A percentile compares a stretch with the other conserved stretches of the same genome.
Conservation (phyloP, 2,113 vertebrate genomes). For the Esox niger region DNA sequence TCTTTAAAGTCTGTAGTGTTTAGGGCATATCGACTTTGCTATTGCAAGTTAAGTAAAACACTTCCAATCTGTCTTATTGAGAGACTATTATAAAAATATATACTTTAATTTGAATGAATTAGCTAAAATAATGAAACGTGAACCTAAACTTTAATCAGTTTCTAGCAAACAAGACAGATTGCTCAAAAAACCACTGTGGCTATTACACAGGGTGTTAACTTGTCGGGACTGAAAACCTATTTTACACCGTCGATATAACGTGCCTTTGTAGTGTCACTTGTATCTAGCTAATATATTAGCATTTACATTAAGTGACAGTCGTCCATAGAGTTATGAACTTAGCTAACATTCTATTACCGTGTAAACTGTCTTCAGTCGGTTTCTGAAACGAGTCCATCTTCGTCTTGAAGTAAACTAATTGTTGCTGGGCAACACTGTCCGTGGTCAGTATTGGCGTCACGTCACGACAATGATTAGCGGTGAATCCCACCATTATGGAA, state of each 20-base stretch:
- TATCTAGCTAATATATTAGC: not conserved
- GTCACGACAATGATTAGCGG: too few species aligned
- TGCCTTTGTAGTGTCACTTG: not conserved
- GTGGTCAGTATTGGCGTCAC: too few species aligned
- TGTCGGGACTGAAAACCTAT: not conserved
- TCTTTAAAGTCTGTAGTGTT: too few species aligned
- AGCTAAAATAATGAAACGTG: too few species aligned
- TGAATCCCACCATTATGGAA: too few species aligned
- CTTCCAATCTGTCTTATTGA: not conserved
- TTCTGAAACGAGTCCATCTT: constrained; percentile 22
- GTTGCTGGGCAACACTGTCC: constrained; percentile 25
- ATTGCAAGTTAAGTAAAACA: too few species aligned
- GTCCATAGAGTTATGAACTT: not conserved
- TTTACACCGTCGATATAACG: not conserved
- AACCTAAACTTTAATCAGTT: too few species aligned
- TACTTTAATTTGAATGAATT: not conserved
- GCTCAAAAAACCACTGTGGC: too few species aligned
- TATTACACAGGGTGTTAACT: too few species aligned
- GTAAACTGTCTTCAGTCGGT: constrained; percentile 5
- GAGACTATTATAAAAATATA: not conserved
- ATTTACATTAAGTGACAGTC: not conserved
- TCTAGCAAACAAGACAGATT: too few species aligned
- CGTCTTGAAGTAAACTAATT: not conserved
- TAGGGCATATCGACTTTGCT: too few species aligned
- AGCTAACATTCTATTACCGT: not conserved